phyloP scores from a whole-genome alignment of 2,797 vertebrate species.

The Galaxias olidus region DNA sequence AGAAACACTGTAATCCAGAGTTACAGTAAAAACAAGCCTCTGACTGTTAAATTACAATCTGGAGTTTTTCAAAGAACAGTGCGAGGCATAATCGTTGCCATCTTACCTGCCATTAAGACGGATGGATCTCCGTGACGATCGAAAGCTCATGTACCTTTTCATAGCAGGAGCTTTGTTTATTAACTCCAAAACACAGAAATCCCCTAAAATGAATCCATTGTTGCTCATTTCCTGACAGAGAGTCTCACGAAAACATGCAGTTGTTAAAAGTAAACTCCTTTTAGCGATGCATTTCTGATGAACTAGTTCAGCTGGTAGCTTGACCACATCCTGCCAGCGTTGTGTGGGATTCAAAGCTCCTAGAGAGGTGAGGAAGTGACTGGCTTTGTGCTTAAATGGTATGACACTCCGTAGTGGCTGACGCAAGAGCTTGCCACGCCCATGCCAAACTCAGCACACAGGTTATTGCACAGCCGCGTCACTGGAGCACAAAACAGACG shows the following conservation, averaged over 20 bases:
- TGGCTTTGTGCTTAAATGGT: constrained; percentile 64
- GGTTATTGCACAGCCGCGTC: not conserved
- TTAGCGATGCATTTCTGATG: not conserved
- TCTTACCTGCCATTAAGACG: constrained; percentile 65
- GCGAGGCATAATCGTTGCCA: not conserved
- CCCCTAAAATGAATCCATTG: not conserved
- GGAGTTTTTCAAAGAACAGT: too few species aligned
- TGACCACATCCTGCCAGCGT: constrained; percentile 32
- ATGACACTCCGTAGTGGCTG: constrained; percentile 69
- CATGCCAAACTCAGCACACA: not conserved
- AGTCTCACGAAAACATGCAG: too few species aligned
- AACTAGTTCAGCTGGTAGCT: constrained; percentile 19
- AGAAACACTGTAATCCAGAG: too few species aligned
- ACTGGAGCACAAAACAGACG: not conserved
- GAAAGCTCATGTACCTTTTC: constrained; percentile 73
- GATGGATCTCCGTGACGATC: constrained; percentile 62
- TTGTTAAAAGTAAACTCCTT: too few species aligned
- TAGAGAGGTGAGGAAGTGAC: constrained; percentile 54
- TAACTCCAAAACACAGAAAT: not conserved
- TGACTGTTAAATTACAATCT: too few species aligned
- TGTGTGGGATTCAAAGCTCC: constrained; percentile 14
- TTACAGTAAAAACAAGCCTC: too few species aligned
- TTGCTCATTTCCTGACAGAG: too few species aligned
- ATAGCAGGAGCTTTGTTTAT: constrained; percentile 65
- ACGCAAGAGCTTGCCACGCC: constrained; percentile 65